A percentile compares a stretch with the other conserved stretches of the same genome.
Conservation (phyloP, 2,113 vertebrate genomes). For the Nothoprocta perdicaria region DNA sequence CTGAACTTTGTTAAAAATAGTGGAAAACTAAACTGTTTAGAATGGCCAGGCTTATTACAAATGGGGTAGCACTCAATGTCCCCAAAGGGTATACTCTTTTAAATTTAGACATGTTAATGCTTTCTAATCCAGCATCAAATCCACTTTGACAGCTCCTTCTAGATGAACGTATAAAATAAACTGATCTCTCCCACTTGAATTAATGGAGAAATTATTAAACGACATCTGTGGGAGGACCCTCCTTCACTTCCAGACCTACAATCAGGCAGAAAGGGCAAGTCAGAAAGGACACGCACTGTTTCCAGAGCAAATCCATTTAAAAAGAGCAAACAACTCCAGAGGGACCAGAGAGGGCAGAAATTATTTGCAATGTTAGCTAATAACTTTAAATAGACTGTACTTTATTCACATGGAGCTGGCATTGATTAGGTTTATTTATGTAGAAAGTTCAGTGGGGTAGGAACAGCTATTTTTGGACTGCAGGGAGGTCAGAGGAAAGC, state of each 20-base stretch:
- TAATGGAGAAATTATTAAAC: background rate
- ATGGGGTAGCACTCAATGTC: background rate
- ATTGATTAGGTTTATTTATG: background rate
- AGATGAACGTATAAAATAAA: background rate
- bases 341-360: background rate
- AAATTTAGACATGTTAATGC: background rate
- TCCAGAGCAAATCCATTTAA: background rate
- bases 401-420: conserved; percentile 13
- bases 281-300: background rate
- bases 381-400: conserved; percentile 22
- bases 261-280: background rate
- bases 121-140: background rate
- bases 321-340: background rate
- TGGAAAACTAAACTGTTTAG: too few relatives aligned
- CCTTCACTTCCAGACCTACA: background rate
- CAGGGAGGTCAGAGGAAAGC: conserved; percentile 8
- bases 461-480: conserved; percentile 19
- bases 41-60: background rate
- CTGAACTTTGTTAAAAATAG: background rate
- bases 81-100: background rate
- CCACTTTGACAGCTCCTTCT: background rate
- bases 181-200: background rate
- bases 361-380: background rate
- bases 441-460: background rate
- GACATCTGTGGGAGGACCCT: background rate